Conservation (phyloP, 2,113 vertebrate species). For the Deroptyus accipitrinus region DNA sequence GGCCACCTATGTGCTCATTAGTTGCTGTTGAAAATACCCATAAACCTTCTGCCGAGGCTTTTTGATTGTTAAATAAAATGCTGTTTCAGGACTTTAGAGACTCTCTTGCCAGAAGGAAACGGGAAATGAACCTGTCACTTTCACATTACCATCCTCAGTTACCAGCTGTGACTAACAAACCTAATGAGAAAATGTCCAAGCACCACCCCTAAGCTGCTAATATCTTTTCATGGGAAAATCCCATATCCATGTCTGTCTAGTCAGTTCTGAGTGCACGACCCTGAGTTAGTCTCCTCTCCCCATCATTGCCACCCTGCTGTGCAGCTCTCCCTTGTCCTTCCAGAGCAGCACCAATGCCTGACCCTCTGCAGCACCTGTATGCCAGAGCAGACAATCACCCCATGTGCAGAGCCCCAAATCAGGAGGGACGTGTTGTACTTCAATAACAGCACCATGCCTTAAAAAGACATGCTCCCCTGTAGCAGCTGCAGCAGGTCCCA, state of each 20-base stretch:
- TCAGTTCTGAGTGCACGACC: background rate
- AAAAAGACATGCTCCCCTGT: background rate
- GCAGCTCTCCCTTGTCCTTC: background rate
- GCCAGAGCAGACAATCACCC: too few species aligned
- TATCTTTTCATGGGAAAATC: background rate
- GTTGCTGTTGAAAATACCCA: background rate
- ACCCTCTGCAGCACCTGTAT: rapidly evolving
- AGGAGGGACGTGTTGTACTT: background rate
- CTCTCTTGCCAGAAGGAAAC: background rate
- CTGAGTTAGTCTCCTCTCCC: background rate
- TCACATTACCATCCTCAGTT: background rate
- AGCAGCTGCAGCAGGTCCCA: background rate
- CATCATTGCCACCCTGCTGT: background rate
- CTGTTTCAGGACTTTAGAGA: background rate
- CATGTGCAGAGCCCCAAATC: rapidly evolving
- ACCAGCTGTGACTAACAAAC: background rate
- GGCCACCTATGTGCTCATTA: background rate
- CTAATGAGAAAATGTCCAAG: background rate
- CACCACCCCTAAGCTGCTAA: background rate
- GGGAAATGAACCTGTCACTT: background rate
- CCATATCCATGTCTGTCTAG: background rate
- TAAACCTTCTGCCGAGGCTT: background rate
- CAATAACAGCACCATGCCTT: background rate
- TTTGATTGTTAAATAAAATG: background rate
- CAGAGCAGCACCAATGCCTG: background rate